Conservation (phyloP, 2,113 vertebrate species). For the Alaudala cheleensis region DNA sequence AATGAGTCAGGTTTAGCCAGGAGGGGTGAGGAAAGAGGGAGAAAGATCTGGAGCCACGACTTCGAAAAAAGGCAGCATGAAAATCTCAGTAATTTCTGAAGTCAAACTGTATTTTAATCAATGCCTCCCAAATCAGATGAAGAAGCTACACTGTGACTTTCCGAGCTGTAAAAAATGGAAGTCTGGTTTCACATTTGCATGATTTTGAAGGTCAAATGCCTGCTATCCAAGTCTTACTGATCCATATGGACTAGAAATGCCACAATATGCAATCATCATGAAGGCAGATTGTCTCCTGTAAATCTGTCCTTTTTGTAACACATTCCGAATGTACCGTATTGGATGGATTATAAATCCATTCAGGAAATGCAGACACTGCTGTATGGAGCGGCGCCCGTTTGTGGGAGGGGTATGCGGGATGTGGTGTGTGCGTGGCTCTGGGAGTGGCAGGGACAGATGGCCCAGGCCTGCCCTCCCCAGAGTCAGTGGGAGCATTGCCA, state of each 20-base stretch:
- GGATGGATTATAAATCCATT: slow-evolving; percentile 79
- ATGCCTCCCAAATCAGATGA: slow-evolving; percentile 68
- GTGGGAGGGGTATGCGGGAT: not conserved
- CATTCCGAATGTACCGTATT: slow-evolving; percentile 78
- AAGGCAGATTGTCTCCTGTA: slow-evolving; percentile 85
- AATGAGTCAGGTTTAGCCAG: slow-evolving; percentile 76
- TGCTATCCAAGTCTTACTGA: slow-evolving; percentile 83
- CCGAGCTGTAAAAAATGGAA: slow-evolving; percentile 79
- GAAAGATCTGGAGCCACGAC: slow-evolving; percentile 23
- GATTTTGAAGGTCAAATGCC: slow-evolving; percentile 86
- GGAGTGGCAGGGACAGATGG: slow-evolving; percentile 56
- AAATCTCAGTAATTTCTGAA: slow-evolving; percentile 64
- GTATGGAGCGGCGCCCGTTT: slow-evolving; percentile 16
- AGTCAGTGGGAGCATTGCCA: slow-evolving; percentile 44
- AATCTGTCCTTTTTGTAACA: slow-evolving; percentile 83
- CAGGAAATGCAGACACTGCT: slow-evolving; percentile 64
- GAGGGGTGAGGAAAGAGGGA: slow-evolving; percentile 45
- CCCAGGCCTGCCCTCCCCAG: slow-evolving; percentile 32
- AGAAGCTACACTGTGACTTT: slow-evolving; percentile 70
- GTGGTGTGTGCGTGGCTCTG: not conserved
- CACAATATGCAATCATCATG: slow-evolving; percentile 85
- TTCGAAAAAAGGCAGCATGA: not conserved
- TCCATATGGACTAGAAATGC: slow-evolving; percentile 88
- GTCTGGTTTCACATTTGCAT: slow-evolving; percentile 80
- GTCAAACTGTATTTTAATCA: slow-evolving; percentile 78